phyloP scores from a whole-genome alignment of 2,888 invertebrate species.

The Scaptomyza tumidula region DNA sequence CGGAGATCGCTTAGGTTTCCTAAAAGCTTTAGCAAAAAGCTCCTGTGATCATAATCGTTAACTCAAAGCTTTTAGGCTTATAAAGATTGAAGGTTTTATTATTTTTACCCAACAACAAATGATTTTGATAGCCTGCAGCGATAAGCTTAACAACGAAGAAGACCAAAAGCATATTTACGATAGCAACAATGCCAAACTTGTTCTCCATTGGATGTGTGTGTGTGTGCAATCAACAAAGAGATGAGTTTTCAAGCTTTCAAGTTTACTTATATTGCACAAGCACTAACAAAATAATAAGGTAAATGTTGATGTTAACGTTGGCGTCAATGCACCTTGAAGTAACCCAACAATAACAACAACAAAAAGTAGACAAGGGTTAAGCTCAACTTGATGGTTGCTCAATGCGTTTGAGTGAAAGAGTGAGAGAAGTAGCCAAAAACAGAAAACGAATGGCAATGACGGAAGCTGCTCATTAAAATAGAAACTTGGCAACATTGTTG shows the following conservation, averaged over 20 bases:
- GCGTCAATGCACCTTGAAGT: slow-evolving; percentile 30
- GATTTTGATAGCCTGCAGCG: background rate
- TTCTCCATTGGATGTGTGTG: slow-evolving; percentile 6
- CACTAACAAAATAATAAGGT: slow-evolving; percentile 27
- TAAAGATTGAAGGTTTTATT: background rate
- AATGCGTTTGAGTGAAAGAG: slow-evolving; percentile 24
- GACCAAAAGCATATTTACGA: slow-evolving; percentile 21
- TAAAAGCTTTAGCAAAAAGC: slow-evolving; percentile 1
- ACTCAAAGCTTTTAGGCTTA: background rate
- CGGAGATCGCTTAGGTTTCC: background rate
- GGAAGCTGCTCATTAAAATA: slow-evolving; percentile 50
- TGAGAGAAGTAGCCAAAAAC: slow-evolving; percentile 8
- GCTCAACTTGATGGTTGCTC: slow-evolving; percentile 8
- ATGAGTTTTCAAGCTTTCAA: slow-evolving; percentile 24
- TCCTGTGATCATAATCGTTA: slow-evolving; percentile 12
- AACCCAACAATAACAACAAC: slow-evolving; percentile 1
- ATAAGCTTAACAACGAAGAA: slow-evolving; percentile 27
- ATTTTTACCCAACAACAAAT: background rate
- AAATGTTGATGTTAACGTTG: slow-evolving; percentile 19
- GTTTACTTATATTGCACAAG: slow-evolving; percentile 50
- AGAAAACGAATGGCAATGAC: slow-evolving; percentile 19
- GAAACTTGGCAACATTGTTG: background rate
- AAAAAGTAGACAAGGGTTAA: slow-evolving; percentile 11
- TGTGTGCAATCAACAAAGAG: slow-evolving; percentile 7
- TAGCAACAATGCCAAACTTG: slow-evolving; percentile 18